phyloP scores from a whole-genome alignment of 2,888 invertebrate genomes.

The Colostygia pectinataria region DNA sequence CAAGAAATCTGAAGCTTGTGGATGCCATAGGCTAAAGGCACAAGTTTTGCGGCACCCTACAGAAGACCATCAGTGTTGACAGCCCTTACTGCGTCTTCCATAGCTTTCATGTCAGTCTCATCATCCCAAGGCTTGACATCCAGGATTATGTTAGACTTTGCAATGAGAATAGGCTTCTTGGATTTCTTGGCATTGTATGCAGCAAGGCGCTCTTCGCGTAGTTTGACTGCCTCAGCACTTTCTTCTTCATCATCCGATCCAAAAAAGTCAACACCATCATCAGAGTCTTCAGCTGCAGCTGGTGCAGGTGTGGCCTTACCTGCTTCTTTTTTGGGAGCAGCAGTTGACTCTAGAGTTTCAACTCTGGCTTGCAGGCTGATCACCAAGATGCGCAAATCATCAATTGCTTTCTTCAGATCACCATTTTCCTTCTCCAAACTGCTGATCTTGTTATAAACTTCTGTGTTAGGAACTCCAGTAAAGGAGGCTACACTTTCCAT shows the following conservation, averaged over 20 bases:
- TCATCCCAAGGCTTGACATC: constrained; percentile 98
- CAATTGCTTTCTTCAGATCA: constrained; percentile 74
- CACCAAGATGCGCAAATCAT: constrained; percentile 71
- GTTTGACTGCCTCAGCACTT: constrained; percentile 88
- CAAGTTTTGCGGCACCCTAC: constrained; percentile 97
- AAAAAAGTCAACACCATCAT: constrained; percentile 91
- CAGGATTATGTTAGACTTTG: constrained; percentile 96
- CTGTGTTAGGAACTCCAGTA: constrained; percentile 80
- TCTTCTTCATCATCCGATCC: constrained; percentile 91
- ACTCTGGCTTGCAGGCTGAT: constrained; percentile 75
- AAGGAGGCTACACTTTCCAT: constrained; percentile 85
- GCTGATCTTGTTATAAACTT: constrained; percentile 80
- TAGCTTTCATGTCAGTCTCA: constrained; percentile 94
- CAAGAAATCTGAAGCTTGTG: constrained; percentile 95
- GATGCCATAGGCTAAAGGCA: constrained; percentile 96
- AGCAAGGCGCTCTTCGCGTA: constrained; percentile 92
- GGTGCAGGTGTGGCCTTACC: constrained; percentile 50
- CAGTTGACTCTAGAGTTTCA: constrained; percentile 61
- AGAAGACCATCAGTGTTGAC: constrained; percentile 93
- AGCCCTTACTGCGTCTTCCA: constrained; percentile 91
- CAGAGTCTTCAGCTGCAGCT: constrained; percentile 79
- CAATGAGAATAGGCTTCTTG: constrained; percentile 94
- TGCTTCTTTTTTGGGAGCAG: constrained; percentile 44
- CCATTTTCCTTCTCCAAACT: constrained; percentile 83
- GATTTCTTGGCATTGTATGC: constrained; percentile 96